These are phyloP conservation scores for Diceros bicornis DNA, from an alignment of 2,797 vertebrate genomes.

Conservation along the genomic window DNA sequence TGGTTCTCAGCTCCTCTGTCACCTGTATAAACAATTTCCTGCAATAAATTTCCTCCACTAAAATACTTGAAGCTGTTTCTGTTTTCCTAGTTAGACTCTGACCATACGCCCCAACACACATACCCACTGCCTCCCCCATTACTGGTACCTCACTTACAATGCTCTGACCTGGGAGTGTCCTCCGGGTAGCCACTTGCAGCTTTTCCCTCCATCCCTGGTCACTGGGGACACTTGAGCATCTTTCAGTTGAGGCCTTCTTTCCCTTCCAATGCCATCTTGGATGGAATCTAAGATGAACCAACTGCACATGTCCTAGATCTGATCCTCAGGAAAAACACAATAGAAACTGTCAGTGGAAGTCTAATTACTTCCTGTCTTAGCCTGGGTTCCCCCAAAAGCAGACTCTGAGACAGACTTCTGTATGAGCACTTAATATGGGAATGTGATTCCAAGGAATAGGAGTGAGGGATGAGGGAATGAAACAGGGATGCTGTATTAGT, in stretches of 20 bases:
- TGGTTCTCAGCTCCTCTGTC: not conserved
- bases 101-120: not conserved
- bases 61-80: not conserved
- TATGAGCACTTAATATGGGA: not conserved
- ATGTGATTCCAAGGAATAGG: not conserved
- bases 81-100: not conserved
- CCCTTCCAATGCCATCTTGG: not conserved
- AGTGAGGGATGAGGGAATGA: not conserved
- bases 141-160: not conserved
- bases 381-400: not conserved
- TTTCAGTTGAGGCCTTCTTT: not conserved
- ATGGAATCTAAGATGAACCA: not conserved
- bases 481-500: not conserved
- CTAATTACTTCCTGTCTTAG: not conserved
- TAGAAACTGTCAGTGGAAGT: not conserved
- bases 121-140: not conserved
- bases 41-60: not conserved
- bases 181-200: not conserved
- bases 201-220: not conserved
- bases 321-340: not conserved
- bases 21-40: not conserved
- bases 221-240: not conserved
- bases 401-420: not conserved
- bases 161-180: not conserved
- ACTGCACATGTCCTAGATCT: not conserved